Evolutionary conservation across 2,888 invertebrate genomes (phyloP).

Genomic region (Drosophila subquinaria): DNA sequence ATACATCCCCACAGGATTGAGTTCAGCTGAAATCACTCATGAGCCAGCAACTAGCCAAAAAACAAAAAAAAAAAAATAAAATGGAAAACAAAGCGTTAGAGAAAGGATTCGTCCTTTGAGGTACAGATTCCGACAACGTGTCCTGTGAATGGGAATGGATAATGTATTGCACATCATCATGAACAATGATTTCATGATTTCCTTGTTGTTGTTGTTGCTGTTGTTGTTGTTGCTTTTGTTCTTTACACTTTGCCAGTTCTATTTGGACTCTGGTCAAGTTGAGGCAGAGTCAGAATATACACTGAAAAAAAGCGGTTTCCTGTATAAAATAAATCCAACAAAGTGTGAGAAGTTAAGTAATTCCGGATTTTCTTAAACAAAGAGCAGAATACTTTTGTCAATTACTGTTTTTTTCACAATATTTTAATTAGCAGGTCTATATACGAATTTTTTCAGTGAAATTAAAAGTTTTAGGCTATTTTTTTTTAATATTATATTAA

Average conservation of each 20-base stretch:
- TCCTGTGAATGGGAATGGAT: slow-evolving; percentile 65
- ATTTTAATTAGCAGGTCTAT: too few species aligned
- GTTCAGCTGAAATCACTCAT: slow-evolving; percentile 74
- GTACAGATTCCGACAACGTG: slow-evolving; percentile 24
- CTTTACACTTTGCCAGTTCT: slow-evolving; percentile 35
- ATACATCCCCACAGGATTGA: slow-evolving; percentile 73
- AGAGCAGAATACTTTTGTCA: too few species aligned
- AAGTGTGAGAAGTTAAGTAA: too few species aligned
- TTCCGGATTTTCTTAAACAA: too few species aligned
- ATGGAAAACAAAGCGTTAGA: slow-evolving; percentile 24
- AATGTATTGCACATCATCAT: slow-evolving; percentile 81
- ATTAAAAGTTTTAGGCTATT: too few species aligned
- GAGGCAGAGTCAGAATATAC: background rate
- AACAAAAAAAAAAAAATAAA: slow-evolving; percentile 3
- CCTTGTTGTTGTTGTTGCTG: slow-evolving; percentile 36
- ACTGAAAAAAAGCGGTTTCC: too few species aligned
- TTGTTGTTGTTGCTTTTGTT: slow-evolving; percentile 46
- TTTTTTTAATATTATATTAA: too few species aligned
- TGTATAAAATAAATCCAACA: too few species aligned
- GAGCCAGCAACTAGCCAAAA: slow-evolving; percentile 44
- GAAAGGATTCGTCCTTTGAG: slow-evolving; percentile 71
- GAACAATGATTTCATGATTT: slow-evolving; percentile 82
- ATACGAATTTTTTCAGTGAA: too few species aligned
- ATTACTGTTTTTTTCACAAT: too few species aligned
- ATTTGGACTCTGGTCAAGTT: slow-evolving; percentile 23